Conservation (phyloP, 2,113 vertebrate genomes). For the Nycticebus coucang region DNA sequence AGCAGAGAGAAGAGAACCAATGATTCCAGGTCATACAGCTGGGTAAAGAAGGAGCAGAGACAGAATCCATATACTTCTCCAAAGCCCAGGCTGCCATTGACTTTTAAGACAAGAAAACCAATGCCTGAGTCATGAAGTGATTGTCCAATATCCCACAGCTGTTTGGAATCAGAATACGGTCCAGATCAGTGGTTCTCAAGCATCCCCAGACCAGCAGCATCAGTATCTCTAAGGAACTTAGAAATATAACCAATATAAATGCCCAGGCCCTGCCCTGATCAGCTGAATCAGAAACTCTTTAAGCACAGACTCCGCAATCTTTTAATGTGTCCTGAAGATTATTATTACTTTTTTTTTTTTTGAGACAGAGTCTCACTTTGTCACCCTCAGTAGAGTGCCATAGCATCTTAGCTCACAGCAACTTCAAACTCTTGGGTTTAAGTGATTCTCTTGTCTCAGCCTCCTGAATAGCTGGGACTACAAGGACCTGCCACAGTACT, state of each 20-base stretch:
- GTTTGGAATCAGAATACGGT: not conserved
- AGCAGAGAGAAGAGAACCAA: not conserved
- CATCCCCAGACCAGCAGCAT: too few relatives aligned
- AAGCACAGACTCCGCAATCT: not conserved
- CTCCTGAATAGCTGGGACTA: too few relatives aligned
- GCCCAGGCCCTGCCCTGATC: not conserved
- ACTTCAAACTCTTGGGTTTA: too few relatives aligned
- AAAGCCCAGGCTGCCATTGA: not conserved
- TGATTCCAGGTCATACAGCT: too few relatives aligned
- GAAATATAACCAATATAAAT: not conserved
- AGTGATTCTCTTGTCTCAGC: too few relatives aligned
- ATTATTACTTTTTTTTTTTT: too few relatives aligned
- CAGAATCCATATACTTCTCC: not conserved
- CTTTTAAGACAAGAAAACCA: too few relatives aligned
- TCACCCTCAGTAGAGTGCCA: too few relatives aligned
- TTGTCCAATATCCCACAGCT: not conserved
- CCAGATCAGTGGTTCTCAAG: not conserved
- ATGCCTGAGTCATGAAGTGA: not conserved
- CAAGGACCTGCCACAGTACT: too few relatives aligned
- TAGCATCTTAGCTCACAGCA: too few relatives aligned
- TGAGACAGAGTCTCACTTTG: too few relatives aligned
- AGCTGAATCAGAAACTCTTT: not conserved
- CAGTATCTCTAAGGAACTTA: too few relatives aligned
- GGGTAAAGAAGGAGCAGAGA: not conserved
- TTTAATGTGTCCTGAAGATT: not conserved